Base-by-base conservation (phyloP, 2,888 invertebrate species). In the Patella pellucida region DNA sequence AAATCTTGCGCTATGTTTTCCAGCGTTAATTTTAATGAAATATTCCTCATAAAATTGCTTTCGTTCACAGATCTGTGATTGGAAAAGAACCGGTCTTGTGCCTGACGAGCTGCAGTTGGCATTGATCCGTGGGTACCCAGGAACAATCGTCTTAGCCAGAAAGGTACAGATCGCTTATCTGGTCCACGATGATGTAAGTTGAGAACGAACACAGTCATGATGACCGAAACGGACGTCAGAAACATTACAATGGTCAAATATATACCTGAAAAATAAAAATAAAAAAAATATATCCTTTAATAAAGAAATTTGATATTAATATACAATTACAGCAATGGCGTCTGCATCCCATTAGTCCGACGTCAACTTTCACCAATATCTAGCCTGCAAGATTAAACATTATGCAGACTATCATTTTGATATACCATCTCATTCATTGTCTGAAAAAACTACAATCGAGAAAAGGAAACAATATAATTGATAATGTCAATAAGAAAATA, bases 161-260 rank as follows among this genome's bases (percentile, higher is more conserved):
- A 76, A 3, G 93, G 93, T 16, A 93, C 91, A 75, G 90, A 89
- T 68, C 90, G 89, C 80, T 92, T 91, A 80, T 90, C 82, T 1
- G 89, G 92, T 9, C 92, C 92, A 72, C 93, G 89, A 86, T 93
- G 93, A 82, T 93, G 93, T 75, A 93, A 92, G 86, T 93, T 93
- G 23, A 93, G 89, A 4, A 93, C 93, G 78, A 92, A 90, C 71
- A 93, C 92, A 3, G 92, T 92, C 90, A 92, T 91, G 74, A 92
- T 92, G 78, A 92, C 93, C 5, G 93, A 93, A 76, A 93, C 91
- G 52, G 93, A 92, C n/a, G 93, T 93, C 86, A 93, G 91, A 51
- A 92, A 92, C 93, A 93, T 93, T 56, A 93, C 93, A 15, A 92
- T 91, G 2, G 93, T 93, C 81, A 93, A 86, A 86, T 93, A 93